Evolutionary conservation across 2,888 invertebrate genomes (phyloP).

Genomic region (Rugalucina vietnamica): DNA sequence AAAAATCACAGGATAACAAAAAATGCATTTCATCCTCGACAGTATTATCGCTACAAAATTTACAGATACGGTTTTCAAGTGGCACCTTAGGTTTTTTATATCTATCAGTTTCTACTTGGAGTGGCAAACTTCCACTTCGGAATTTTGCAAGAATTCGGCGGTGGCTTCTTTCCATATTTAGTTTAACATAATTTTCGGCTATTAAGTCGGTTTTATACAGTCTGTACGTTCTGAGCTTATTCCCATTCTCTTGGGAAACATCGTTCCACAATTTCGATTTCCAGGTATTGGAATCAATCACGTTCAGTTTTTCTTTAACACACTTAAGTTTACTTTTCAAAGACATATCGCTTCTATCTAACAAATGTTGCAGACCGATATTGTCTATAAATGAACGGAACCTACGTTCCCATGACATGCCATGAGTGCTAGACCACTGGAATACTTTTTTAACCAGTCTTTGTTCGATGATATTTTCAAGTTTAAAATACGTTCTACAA

Average conservation of each 20-base stretch:
- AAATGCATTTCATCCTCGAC: slow-evolving; percentile 15
- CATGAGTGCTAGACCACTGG: background rate
- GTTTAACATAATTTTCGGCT: slow-evolving; percentile 10
- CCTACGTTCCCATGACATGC: background rate
- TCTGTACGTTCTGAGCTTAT: background rate
- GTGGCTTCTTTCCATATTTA: background rate
- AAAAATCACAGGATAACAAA: background rate
- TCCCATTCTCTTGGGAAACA: background rate
- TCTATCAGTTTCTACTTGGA: background rate
- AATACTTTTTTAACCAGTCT: background rate
- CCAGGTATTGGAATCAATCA: background rate
- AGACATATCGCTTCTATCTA: background rate
- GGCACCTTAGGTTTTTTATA: background rate
- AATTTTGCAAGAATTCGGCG: slow-evolving; percentile 13
- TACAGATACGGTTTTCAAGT: background rate
- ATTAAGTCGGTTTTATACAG: background rate
- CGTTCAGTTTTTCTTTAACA: background rate
- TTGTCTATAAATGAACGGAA: background rate
- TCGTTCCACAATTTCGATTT: background rate
- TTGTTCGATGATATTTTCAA: background rate
- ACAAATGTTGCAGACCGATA: background rate
- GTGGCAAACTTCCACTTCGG: slow-evolving; percentile 11
- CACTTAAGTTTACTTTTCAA: background rate
- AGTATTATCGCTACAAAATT: background rate
- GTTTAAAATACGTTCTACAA: background rate